These are phyloP conservation scores for Erannis defoliaria DNA, from an alignment of 2,888 invertebrate genomes.

Conservation along the genomic window DNA sequence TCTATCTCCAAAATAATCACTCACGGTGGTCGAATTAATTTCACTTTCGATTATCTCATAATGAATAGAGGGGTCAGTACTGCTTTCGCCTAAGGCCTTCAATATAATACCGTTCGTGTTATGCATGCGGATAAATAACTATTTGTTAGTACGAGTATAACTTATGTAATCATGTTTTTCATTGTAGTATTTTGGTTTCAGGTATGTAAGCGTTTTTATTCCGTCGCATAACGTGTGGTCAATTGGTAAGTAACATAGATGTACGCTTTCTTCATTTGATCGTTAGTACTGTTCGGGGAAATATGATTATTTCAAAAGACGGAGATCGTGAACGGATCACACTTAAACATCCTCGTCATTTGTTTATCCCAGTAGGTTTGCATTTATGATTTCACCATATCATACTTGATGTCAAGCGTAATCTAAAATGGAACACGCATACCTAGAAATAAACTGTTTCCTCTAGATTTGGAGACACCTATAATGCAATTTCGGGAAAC, in stretches of 20 bases:
- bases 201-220: constrained; percentile 58
- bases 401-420: too few relatives aligned
- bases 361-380: too few relatives aligned
- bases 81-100: constrained; percentile 75
- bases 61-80: constrained; percentile 79
- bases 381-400: too few relatives aligned
- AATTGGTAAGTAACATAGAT: constrained; percentile 22
- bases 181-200: constrained; percentile 60
- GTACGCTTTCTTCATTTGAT: constrained; percentile 15
- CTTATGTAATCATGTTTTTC: constrained; percentile 54
- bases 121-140: constrained; percentile 46
- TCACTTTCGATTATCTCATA: constrained; percentile 81
- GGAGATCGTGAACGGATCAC: too few relatives aligned
- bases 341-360: too few relatives aligned
- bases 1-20: constrained; percentile 69
- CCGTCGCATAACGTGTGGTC: constrained; percentile 10
- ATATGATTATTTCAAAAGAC: too few relatives aligned
- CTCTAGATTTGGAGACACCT: too few relatives aligned
- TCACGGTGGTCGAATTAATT: constrained; percentile 74
- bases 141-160: constrained; percentile 18
- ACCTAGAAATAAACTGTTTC: too few relatives aligned
- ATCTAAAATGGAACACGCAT: too few relatives aligned
- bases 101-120: constrained; percentile 66
- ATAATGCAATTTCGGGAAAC: too few relatives aligned
- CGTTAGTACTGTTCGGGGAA: not conserved